Percentiles rank a stretch among this genome's conserved stretches.
phyloP scores from a whole-genome alignment of 2,888 invertebrate species.

The Synanthedon formicaeformis region DNA sequence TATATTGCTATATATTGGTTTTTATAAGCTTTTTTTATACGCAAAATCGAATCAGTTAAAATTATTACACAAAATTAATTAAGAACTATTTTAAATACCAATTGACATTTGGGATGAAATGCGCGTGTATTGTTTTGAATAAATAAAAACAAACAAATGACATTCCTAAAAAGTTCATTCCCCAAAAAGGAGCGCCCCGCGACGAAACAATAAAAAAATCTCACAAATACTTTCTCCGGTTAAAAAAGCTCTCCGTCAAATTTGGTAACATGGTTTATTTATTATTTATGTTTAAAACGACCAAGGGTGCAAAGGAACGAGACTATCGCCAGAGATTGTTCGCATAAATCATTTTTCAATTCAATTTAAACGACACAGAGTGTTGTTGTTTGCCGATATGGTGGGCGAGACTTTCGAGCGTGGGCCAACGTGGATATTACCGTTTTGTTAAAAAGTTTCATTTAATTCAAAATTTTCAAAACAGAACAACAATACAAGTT shows the following conservation, averaged over 20 bases:
- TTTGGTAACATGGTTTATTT: slow-evolving; percentile 32
- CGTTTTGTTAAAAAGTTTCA: neutral
- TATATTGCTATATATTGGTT: no score
- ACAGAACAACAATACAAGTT: no score
- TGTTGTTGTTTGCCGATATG: slow-evolving; percentile 48
- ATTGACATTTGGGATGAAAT: no score
- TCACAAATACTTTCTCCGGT: slow-evolving; percentile 4
- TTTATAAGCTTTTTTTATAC: no score
- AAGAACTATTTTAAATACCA: no score
- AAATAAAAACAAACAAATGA: no score
- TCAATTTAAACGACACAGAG: slow-evolving; percentile 61
- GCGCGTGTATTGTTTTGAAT: no score
- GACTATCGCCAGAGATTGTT: slow-evolving; percentile 52
- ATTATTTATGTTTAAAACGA: slow-evolving; percentile 47
- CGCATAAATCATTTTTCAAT: slow-evolving; percentile 65
- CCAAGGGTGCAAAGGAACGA: slow-evolving; percentile 49
- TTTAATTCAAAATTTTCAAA: neutral
- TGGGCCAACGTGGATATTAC: neutral
- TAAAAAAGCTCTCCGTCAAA: slow-evolving; percentile 35
- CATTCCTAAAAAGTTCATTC: no score
- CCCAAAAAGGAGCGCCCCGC: no score
- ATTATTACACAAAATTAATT: no score
- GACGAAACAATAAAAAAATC: no score
- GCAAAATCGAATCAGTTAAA: no score
- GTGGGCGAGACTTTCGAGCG: slow-evolving; percentile 8